These are phyloP conservation scores for Caenorhabditis wallacei DNA, from an alignment of 2,888 invertebrate genomes.

Conservation along the genomic window DNA sequence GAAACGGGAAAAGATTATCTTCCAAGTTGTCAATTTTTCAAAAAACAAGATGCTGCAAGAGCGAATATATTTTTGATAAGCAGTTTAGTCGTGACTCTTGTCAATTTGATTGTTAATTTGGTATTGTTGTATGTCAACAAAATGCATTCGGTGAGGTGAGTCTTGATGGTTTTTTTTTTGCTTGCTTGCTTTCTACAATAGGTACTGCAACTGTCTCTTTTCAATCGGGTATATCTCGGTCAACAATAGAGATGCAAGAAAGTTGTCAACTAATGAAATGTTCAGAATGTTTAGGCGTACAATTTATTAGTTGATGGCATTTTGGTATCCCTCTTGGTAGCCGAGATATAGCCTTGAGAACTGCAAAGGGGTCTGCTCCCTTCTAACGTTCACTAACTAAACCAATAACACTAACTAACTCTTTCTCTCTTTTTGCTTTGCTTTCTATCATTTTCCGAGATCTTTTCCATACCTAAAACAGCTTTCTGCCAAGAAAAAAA, in stretches of 20 bases:
- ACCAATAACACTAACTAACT: too few relatives aligned
- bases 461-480: not conserved
- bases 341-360: too few relatives aligned
- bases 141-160: constrained; percentile 39
- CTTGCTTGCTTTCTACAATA: not conserved
- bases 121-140: constrained; percentile 39
- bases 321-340: too few relatives aligned
- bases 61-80: constrained; percentile 47
- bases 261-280: too few relatives aligned
- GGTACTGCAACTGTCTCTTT: too few relatives aligned
- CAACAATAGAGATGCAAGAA: too few relatives aligned
- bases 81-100: constrained; percentile 25
- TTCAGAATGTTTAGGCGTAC: too few relatives aligned
- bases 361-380: too few relatives aligned
- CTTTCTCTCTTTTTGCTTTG: not conserved
- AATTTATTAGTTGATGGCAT: too few relatives aligned
- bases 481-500: too few relatives aligned
- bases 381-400: too few relatives aligned
- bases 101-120: constrained; percentile 35
- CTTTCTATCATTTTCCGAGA: not conserved
- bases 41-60: constrained; percentile 26
- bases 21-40: constrained; percentile 54
- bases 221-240: too few relatives aligned
- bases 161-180: not conserved
- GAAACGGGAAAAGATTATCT: constrained; percentile 28